Conservation (phyloP, 2,888 invertebrate genomes). For the Harpalus rubripes region DNA sequence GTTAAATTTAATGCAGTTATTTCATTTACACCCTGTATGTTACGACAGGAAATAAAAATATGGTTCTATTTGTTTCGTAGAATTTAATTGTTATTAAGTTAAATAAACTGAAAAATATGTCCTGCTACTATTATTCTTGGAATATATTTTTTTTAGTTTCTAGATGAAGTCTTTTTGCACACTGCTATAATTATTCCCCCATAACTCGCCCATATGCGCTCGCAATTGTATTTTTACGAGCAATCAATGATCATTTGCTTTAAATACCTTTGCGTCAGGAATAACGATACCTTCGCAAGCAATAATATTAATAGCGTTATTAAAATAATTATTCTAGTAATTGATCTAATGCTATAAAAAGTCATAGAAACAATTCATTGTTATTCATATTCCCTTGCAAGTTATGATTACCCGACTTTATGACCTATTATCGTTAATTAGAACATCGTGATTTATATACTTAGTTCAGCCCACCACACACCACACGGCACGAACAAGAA, state of each 20-base stretch:
- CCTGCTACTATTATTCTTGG: no score
- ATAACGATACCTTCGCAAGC: constrained; percentile 40
- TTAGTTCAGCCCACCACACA: constrained; percentile 34
- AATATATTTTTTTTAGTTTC: no score
- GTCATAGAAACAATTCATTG: constrained; percentile 47
- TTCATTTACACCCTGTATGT: no score
- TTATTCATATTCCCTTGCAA: constrained; percentile 41
- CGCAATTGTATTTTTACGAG: constrained; percentile 44
- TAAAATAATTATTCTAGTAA: constrained; percentile 51
- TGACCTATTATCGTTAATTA: constrained; percentile 63
- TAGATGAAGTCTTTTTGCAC: not conserved
- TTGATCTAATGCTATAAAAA: constrained; percentile 57
- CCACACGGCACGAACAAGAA: not conserved
- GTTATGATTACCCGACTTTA: constrained; percentile 53
- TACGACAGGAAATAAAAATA: no score
- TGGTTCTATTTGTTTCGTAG: no score
- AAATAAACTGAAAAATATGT: no score
- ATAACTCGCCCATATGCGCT: constrained; percentile 18
- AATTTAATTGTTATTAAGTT: no score
- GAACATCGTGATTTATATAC: constrained; percentile 60
- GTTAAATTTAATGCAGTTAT: no score
- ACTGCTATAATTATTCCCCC: not conserved
- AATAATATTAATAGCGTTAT: constrained; percentile 55
- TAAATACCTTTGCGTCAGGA: constrained; percentile 33
- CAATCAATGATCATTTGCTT: constrained; percentile 42